Base-by-base conservation (phyloP, 1,140 invertebrate genomes). In the Brachionus asplanchnoidis region DNA sequence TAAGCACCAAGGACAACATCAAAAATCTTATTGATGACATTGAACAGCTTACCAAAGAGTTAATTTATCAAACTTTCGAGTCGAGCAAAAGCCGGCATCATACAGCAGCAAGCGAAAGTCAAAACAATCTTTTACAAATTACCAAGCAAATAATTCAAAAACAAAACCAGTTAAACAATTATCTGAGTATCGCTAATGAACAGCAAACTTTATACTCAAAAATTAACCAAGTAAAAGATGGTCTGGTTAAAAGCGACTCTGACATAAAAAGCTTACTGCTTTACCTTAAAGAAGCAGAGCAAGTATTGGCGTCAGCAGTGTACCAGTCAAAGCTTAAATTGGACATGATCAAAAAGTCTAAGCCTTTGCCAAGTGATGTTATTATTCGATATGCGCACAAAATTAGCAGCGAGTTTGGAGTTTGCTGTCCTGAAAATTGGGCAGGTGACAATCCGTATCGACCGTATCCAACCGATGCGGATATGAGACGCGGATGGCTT, bases 391-490 rank as follows among this genome's bases (percentile, higher is more conserved):
- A 83, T 70, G 80, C 80, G 11, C 80, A 83, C 14, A 65, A 83
- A 44, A 65, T 83, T 36, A 65, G 53, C n/a, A 44, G 14, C 14
- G 53, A 65, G 28, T 83, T 66, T 83, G 53, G 53, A 23, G 56
- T 65, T 7, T 40, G 28, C 12, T 65, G 53, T 28, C 80, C 80
- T 12, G 80, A 83, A n/a, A 83, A 83, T 83, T 83, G 80, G 80
- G 23, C 20, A 23, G 40, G 17, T 3, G 80, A 65, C 23, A 32
- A 83, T 65, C 53, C 56, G 11, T 23, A 44, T 65, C 11, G 80
- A 14, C 80, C 80, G 20, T 83, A 83, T 83, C 80, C 80, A 36
- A 83, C 80, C 8, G 56, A 83, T 66, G 56, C 56, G 23, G 80
- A 83, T 28, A 83, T 83, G 80, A 20, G 56, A 65, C 53, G 28